These are phyloP conservation scores for Caprella mutica DNA, from an alignment of 2,888 invertebrate genomes.

Conservation along the genomic window DNA sequence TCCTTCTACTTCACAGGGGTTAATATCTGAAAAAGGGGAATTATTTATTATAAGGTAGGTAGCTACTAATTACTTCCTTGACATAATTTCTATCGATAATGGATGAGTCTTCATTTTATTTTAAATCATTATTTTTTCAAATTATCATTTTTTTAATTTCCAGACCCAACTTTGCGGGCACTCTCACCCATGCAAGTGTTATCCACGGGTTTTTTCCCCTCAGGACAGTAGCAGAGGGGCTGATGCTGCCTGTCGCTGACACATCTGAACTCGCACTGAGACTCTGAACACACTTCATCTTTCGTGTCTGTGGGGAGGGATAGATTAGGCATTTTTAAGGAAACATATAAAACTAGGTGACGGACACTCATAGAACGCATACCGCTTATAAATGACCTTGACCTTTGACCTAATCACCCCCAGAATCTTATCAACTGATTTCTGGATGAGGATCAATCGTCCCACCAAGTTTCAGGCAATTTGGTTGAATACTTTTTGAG, in stretches of 20 bases:
- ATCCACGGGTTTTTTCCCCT: slow-evolving; percentile 53
- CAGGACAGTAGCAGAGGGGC: slow-evolving; percentile 58
- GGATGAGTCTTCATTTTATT: neutral
- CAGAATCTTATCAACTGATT: neutral
- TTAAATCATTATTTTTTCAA: neutral
- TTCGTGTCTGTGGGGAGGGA: too few relatives aligned
- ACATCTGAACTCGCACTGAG: neutral
- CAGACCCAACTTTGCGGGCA: too few relatives aligned
- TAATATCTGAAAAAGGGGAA: slow-evolving; percentile 49
- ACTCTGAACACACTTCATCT: neutral
- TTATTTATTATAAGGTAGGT: slow-evolving; percentile 12
- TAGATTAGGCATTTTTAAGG: too few relatives aligned
- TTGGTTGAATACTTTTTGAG: too few relatives aligned
- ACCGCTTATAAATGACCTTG: too few relatives aligned
- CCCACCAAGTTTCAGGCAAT: too few relatives aligned
- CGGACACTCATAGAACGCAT: neutral
- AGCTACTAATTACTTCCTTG: neutral
- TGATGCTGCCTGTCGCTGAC: slow-evolving; percentile 42
- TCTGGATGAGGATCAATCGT: too few relatives aligned
- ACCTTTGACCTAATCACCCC: neutral
- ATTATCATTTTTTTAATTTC: neutral
- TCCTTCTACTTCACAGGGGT: slow-evolving; percentile 62
- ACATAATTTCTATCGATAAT: neutral
- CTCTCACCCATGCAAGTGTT: slow-evolving; percentile 50
- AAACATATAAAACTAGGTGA: too few relatives aligned